Conservation (phyloP, 1,140 invertebrate genomes). For the Brevipalpus yothersi region DNA sequence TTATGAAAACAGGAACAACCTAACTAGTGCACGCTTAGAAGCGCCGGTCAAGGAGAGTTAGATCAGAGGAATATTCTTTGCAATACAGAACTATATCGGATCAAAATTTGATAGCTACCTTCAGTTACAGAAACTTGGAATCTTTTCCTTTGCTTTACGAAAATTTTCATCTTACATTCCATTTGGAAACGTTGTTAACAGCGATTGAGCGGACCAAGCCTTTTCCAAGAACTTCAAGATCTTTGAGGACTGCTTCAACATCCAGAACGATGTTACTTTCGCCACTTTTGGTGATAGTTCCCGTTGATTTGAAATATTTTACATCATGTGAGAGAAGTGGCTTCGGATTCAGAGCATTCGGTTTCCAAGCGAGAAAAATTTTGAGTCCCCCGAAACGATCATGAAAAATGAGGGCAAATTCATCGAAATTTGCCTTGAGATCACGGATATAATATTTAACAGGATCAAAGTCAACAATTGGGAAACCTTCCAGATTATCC, state of each 20-base stretch:
- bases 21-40: too few species aligned
- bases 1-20: too few species aligned
- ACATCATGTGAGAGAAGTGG: constrained; percentile 30
- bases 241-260: constrained; percentile 37
- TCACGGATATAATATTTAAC: constrained; percentile 41
- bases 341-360: constrained; percentile 27
- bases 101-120: too few species aligned
- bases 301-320: constrained; percentile 25
- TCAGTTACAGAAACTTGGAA: too few species aligned
- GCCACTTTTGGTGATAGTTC: constrained; percentile 21
- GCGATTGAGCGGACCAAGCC: constrained; percentile 26
- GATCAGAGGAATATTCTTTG: too few species aligned
- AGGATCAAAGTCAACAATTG: constrained; percentile 49
- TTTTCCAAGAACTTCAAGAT: constrained; percentile 38
- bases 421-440: constrained; percentile 41
- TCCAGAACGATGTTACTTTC: constrained; percentile 29
- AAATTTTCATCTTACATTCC: neutral
- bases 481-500: constrained; percentile 27
- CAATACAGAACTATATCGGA: too few species aligned
- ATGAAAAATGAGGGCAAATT: constrained; percentile 64
- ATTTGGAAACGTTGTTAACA: neutral
- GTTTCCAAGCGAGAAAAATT: constrained; percentile 59
- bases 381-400: constrained; percentile 52
- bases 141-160: too few species aligned
- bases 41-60: too few species aligned